phyloP scores from a whole-genome alignment of 2,888 invertebrate genomes.

The Eristalis intricaria region DNA sequence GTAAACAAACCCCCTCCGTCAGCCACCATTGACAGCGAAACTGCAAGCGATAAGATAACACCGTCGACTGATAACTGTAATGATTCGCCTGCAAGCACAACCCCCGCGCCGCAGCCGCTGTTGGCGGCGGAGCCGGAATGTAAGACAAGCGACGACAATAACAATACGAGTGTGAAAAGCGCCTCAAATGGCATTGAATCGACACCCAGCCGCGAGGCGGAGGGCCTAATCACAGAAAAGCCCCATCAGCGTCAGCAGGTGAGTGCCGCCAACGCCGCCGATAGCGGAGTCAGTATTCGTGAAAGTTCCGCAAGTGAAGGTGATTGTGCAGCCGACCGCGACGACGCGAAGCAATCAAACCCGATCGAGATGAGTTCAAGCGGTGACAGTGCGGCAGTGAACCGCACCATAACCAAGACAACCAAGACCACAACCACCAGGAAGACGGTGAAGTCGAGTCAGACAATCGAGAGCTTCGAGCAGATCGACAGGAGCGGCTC shows the following conservation, averaged over 20 bases:
- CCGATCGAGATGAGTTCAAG: slow-evolving; percentile 50
- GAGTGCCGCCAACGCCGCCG: slow-evolving; percentile 36
- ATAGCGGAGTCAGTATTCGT: slow-evolving; percentile 58
- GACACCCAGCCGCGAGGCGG: slow-evolving; percentile 1
- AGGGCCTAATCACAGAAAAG: slow-evolving; percentile 39
- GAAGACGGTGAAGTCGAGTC: slow-evolving; percentile 62
- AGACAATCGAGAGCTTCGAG: slow-evolving; percentile 70
- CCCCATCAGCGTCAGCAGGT: slow-evolving; percentile 32
- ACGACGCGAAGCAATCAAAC: slow-evolving; percentile 45
- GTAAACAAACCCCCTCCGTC: slow-evolving; percentile 41
- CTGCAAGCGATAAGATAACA: slow-evolving; percentile 67
- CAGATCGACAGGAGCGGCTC: slow-evolving; percentile 57
- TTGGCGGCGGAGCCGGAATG: slow-evolving; percentile 26
- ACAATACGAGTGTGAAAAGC: slow-evolving; percentile 30
- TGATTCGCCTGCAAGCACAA: slow-evolving; percentile 40
- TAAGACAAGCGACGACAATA: slow-evolving; percentile 33
- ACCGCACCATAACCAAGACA: slow-evolving; percentile 72
- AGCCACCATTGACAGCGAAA: slow-evolving; percentile 48
- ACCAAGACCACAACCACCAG: slow-evolving; percentile 72
- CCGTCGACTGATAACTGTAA: slow-evolving; percentile 20
- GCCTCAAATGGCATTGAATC: slow-evolving; percentile 41
- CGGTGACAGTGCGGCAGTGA: slow-evolving; percentile 41
- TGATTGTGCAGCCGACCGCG: slow-evolving; percentile 21
- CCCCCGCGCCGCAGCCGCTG: not conserved
- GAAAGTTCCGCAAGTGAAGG: slow-evolving; percentile 48